These are phyloP conservation scores for Steinernema feltiae DNA, from an alignment of 1,140 invertebrate genomes.

Conservation along the genomic window DNA sequence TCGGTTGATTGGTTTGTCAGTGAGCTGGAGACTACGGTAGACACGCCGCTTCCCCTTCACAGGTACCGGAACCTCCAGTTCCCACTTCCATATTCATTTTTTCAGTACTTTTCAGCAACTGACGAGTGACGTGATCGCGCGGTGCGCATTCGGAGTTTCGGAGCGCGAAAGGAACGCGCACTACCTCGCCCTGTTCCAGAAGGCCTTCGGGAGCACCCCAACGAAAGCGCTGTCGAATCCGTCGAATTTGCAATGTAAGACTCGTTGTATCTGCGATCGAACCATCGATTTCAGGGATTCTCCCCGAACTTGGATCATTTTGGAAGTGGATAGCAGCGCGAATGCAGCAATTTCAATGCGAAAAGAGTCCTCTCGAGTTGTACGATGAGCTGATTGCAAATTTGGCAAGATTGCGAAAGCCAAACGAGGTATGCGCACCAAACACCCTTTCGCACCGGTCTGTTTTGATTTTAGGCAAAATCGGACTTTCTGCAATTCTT, in stretches of 20 bases:
- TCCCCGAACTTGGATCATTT: not conserved
- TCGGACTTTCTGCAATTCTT: conserved; percentile 11
- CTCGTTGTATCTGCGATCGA: not conserved
- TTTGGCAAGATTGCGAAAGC: not conserved
- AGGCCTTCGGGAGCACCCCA: not conserved
- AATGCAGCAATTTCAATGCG: not conserved
- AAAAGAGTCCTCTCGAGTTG: not conserved
- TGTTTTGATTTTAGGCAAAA: not conserved
- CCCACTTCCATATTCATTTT: not conserved
- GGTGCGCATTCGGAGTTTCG: not conserved
- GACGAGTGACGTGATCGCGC: not conserved
- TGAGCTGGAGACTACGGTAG: not conserved
- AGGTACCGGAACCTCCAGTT: not conserved
- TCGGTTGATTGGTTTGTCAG: not conserved
- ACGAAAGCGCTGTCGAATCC: not conserved
- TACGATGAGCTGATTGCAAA: not conserved
- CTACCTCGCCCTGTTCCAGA: not conserved
- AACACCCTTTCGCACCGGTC: not conserved
- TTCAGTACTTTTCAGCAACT: conserved; percentile 4
- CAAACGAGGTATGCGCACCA: not conserved
- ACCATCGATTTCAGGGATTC: not conserved
- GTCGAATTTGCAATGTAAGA: not conserved
- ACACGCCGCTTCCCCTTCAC: not conserved
- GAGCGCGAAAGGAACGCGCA: not conserved
- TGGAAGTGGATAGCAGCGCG: not conserved